Evolutionary conservation across 2,113 vertebrate genomes (phyloP).

Genomic region (Prinia subflava): DNA sequence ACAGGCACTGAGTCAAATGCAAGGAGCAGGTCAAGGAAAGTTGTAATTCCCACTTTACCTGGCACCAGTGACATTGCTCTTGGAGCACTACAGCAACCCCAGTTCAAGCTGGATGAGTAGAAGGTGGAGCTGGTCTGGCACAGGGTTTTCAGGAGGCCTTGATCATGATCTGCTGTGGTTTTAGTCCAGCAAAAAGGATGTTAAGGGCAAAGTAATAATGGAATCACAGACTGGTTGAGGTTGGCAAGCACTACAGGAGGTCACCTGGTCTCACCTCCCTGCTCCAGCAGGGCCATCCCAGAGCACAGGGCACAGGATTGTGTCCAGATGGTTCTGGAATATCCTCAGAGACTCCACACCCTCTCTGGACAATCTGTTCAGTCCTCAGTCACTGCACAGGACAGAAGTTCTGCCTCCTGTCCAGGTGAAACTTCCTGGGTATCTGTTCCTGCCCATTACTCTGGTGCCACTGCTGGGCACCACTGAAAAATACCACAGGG

Average conservation of each 20-base stretch:
- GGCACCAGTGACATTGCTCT: not conserved
- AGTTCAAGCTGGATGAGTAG: not conserved
- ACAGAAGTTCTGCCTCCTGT: not conserved
- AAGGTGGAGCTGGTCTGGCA: not conserved
- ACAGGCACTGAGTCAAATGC: not conserved
- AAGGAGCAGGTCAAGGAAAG: not conserved
- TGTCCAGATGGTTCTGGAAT: not conserved
- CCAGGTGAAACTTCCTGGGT: not conserved
- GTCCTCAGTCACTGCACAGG: accelerated
- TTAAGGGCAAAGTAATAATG: not conserved
- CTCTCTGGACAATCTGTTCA: not conserved
- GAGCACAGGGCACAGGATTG: not conserved
- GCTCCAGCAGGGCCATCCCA: not conserved
- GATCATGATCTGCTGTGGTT: not conserved
- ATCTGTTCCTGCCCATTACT: not conserved
- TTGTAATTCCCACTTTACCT: not conserved
- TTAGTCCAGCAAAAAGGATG: not conserved
- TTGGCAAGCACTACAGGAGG: not conserved
- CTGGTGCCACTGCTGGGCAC: not conserved
- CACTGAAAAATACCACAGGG: not conserved
- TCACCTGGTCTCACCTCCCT: not conserved
- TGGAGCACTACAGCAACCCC: not conserved
- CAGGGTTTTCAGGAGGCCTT: not conserved
- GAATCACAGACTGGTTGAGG: not conserved
- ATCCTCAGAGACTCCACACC: not conserved